phyloP scores from a whole-genome alignment of 2,797 vertebrate species.

The Okamejei kenojei region DNA sequence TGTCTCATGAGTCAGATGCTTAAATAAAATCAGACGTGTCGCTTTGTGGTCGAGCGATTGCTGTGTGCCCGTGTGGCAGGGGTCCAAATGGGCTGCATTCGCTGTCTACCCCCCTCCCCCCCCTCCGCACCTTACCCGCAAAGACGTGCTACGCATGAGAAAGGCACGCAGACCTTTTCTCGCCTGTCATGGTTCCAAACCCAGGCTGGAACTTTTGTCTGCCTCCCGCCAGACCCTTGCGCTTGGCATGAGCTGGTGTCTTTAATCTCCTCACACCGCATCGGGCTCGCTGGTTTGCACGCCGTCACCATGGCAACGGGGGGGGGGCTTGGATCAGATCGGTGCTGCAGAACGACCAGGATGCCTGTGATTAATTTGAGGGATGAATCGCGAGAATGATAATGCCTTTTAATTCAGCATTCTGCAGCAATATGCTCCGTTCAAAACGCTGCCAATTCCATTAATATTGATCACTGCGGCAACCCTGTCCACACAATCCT shows the following conservation, averaged over 20 bases:
- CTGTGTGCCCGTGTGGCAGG: slow-evolving; percentile 45
- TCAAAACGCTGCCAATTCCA: background rate
- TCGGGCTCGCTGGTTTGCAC: too few relatives aligned
- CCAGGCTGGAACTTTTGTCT: background rate
- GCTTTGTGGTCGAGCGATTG: slow-evolving; percentile 40
- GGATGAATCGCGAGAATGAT: background rate
- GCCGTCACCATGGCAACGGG: background rate
- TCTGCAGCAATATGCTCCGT: background rate
- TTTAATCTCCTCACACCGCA: background rate
- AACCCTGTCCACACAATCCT: background rate
- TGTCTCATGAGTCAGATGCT: background rate
- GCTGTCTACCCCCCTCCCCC: background rate
- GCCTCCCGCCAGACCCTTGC: background rate
- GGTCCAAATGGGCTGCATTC: slow-evolving; percentile 47
- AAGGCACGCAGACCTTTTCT: background rate
- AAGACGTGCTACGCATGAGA: slow-evolving; percentile 43
- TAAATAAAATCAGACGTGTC: background rate
- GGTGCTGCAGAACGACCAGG: background rate
- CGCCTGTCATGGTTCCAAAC: background rate
- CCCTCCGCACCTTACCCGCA: slow-evolving; percentile 41
- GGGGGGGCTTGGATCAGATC: background rate
- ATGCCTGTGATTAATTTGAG: background rate
- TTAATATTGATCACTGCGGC: background rate
- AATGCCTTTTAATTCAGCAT: background rate
- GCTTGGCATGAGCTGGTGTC: background rate